Evolutionary conservation across 2,113 vertebrate genomes (phyloP).

Genomic region (Microcebus ravelobensis): DNA sequence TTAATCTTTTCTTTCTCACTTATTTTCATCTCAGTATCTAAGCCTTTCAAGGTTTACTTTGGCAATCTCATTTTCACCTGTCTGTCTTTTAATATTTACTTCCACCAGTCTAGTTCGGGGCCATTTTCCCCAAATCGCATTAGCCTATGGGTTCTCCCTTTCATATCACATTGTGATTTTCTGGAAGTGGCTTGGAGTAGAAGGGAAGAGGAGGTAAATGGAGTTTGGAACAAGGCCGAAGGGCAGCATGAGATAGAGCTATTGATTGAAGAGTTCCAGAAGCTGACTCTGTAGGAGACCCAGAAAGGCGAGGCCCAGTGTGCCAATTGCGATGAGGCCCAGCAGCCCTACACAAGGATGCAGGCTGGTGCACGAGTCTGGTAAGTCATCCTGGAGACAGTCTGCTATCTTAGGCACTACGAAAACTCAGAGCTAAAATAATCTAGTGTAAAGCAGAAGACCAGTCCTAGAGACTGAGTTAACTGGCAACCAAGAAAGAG

Average conservation of each 20-base stretch:
- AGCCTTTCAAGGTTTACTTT: not conserved
- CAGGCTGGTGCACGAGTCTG: not conserved
- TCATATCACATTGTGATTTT: not conserved
- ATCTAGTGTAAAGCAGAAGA: not conserved
- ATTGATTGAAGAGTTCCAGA: not conserved
- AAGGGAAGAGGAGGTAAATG: not conserved
- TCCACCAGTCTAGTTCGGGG: not conserved
- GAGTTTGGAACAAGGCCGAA: not conserved
- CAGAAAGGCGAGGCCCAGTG: not conserved
- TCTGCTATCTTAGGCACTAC: not conserved
- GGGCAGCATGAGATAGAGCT: not conserved
- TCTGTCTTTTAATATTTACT: not conserved
- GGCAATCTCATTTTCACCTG: not conserved
- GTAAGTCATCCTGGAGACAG: not conserved
- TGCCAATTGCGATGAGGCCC: not conserved
- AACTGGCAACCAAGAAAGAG: constrained; percentile 29
- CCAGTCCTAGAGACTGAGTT: not conserved
- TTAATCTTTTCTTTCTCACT: not conserved
- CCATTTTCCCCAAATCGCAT: not conserved
- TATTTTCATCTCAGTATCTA: not conserved
- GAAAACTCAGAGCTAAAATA: constrained; percentile 50
- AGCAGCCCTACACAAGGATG: accelerated
- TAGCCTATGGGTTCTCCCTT: not conserved
- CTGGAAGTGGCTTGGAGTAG: not conserved
- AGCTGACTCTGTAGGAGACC: not conserved